Percentiles rank a stretch among this genome's conserved stretches.
These are phyloP conservation scores for Pseudotriccus pelzelni DNA, from an alignment of 2,797 vertebrate genomes.

Conservation along the genomic window DNA sequence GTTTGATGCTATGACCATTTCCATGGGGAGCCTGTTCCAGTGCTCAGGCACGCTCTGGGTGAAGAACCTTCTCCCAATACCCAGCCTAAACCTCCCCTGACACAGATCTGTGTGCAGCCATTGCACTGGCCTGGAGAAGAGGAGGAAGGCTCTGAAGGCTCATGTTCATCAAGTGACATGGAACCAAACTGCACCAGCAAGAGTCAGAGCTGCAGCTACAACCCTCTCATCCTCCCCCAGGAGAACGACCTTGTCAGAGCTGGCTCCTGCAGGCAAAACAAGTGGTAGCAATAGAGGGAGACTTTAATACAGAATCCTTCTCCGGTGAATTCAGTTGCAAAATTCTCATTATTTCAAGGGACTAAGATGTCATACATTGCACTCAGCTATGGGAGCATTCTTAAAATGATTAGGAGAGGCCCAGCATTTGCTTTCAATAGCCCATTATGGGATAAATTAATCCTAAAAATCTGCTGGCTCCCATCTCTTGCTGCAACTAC, in stretches of 20 bases:
- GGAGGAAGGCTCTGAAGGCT: not conserved
- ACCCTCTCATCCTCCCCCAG: not conserved
- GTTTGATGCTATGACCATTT: not conserved
- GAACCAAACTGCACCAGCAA: not conserved
- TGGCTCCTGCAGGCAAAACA: not conserved
- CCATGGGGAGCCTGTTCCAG: not conserved
- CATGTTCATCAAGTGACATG: not conserved
- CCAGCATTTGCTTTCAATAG: not conserved
- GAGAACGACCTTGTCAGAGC: not conserved
- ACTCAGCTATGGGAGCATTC: not conserved
- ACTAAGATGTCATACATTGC: not conserved
- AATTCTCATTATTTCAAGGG: not conserved
- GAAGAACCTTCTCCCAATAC: not conserved
- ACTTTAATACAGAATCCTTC: not conserved
- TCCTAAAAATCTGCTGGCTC: not conserved
- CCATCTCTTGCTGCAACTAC: not conserved
- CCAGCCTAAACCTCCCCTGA: not conserved
- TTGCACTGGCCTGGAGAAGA: not conserved
- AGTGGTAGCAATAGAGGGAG: not conserved
- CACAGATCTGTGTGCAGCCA: not conserved
- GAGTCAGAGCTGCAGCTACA: not conserved
- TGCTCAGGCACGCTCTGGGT: not conserved
- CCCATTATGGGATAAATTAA: not conserved
- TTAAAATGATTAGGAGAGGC: not conserved
- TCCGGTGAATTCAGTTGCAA: not conserved